Conservation (phyloP, 2,888 invertebrate species). For the Xanthorhoe designata region DNA sequence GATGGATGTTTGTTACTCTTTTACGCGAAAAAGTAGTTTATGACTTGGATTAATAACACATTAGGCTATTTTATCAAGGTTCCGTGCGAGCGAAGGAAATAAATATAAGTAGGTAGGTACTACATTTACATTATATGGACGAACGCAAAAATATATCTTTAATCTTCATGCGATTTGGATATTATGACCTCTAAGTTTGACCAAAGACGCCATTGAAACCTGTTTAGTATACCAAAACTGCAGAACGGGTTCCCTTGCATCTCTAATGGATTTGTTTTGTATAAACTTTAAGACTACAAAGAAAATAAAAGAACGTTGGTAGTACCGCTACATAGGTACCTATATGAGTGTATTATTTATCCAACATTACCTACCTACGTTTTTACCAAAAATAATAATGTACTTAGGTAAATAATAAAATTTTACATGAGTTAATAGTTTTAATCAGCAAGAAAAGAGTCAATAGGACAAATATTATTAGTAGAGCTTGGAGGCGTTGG, state of each 20-base stretch:
- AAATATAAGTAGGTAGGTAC: background rate
- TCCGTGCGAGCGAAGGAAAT: no score
- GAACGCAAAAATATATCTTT: background rate
- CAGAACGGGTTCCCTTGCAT: slow-evolving; percentile 57
- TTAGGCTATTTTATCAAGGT: no score
- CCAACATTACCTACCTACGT: background rate
- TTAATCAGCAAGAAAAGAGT: slow-evolving; percentile 75
- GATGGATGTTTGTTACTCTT: no score
- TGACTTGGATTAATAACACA: no score
- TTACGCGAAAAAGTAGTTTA: no score
- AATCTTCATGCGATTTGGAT: slow-evolving; percentile 13
- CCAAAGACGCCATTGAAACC: slow-evolving; percentile 64
- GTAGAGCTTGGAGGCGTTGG: slow-evolving; percentile 46
- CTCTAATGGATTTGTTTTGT: slow-evolving; percentile 31
- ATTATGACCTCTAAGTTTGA: slow-evolving; percentile 59
- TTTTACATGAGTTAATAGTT: background rate
- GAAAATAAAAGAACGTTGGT: background rate
- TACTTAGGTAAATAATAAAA: no score
- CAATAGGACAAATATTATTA: slow-evolving; percentile 66
- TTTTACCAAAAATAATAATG: background rate
- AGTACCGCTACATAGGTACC: background rate
- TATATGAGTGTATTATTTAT: background rate
- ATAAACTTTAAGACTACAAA: background rate
- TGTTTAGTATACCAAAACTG: slow-evolving; percentile 61
- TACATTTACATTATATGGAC: background rate